These are phyloP conservation scores for Heliothis peltigera DNA, from an alignment of 2,888 invertebrate genomes.

Conservation along the genomic window DNA sequence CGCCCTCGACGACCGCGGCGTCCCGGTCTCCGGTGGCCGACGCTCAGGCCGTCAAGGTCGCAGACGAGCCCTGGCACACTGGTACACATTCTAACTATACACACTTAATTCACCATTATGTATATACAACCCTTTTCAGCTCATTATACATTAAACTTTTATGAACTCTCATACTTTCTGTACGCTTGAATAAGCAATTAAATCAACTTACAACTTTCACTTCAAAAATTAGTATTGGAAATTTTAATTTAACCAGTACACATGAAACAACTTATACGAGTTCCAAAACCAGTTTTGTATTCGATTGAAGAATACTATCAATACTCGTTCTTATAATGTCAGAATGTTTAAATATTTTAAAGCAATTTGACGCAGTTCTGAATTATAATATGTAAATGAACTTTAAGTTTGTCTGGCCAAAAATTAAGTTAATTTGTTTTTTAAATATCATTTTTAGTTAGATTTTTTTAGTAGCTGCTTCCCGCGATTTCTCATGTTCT, in stretches of 20 bases:
- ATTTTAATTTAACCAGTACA: conserved; percentile 19
- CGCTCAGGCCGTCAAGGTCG: conserved; percentile 75
- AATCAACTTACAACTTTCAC: conserved; percentile 45
- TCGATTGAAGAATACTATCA: conserved; percentile 43
- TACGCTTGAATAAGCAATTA: conserved; percentile 40
- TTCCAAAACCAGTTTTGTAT: conserved; percentile 42
- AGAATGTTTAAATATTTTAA: conserved; percentile 24
- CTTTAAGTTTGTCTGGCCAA: no score
- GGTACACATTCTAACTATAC: conserved; percentile 57
- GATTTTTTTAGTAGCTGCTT: no score
- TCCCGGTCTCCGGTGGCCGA: conserved; percentile 73
- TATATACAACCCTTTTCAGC: conserved; percentile 25
- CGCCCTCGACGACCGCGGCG: conserved; percentile 66
- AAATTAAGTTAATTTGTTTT: no score
- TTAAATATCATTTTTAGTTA: no score
- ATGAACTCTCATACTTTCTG: conserved; percentile 18
- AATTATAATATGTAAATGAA: no score
- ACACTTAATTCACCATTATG: conserved; percentile 44
- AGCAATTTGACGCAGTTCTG: not conserved
- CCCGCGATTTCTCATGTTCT: no score
- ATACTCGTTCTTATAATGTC: conserved; percentile 18
- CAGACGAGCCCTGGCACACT: conserved; percentile 72
- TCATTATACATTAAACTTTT: conserved; percentile 42
- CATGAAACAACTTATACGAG: conserved; percentile 28
- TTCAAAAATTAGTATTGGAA: conserved; percentile 33